Evolutionary conservation across 1,140 invertebrate species (phyloP).

Genomic region (Sipha flava): DNA sequence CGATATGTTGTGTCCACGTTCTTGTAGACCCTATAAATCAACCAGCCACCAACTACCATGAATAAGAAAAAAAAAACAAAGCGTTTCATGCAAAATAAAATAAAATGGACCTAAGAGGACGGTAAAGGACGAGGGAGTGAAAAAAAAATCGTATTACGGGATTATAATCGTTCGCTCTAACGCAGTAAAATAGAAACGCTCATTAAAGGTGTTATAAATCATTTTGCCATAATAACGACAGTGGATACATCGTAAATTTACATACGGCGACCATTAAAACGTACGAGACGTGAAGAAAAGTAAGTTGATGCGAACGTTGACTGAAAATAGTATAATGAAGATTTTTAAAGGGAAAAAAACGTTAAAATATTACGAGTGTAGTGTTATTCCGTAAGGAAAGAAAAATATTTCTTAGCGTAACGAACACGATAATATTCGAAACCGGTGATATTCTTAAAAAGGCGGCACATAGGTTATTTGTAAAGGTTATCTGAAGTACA

Average conservation of each 20-base stretch:
- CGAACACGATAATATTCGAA: too few relatives aligned
- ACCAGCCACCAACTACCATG: constrained; percentile 21
- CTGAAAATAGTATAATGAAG: too few relatives aligned
- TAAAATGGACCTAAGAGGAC: neutral
- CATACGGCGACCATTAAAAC: neutral
- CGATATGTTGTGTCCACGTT: constrained; percentile 78
- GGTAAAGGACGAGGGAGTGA: neutral
- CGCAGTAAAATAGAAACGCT: neutral
- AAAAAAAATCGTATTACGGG: neutral
- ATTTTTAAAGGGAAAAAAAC: too few relatives aligned
- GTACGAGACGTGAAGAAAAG: neutral
- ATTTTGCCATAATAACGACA: neutral
- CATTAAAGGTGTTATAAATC: neutral
- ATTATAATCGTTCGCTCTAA: neutral
- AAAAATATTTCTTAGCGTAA: too few relatives aligned
- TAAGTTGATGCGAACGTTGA: too few relatives aligned
- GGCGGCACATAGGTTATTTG: too few relatives aligned
- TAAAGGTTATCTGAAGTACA: too few relatives aligned
- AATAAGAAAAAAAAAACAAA: constrained; percentile 33
- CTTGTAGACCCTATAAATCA: constrained; percentile 70
- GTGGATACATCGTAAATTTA: neutral
- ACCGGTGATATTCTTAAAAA: too few relatives aligned
- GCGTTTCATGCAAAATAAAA: constrained; percentile 31
- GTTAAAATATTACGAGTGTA: too few relatives aligned
- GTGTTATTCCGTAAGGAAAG: too few relatives aligned